Evolutionary conservation across 2,113 vertebrate genomes (phyloP).

Genomic region (Nycticryphes semicollaris): DNA sequence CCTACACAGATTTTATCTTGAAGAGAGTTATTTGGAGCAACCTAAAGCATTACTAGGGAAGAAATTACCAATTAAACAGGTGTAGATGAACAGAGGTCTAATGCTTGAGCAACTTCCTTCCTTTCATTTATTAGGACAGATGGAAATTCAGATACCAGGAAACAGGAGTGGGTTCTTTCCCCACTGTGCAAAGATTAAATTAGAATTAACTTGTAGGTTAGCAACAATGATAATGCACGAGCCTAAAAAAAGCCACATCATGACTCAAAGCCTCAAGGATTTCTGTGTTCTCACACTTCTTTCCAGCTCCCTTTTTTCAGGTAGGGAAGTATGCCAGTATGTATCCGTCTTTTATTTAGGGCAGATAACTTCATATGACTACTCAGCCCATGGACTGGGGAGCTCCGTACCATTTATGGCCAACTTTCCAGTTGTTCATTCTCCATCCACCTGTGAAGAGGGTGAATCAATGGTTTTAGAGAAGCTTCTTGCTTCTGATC

Average conservation of each 20-base stretch:
- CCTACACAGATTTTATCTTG: neutral
- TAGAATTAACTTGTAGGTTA: neutral
- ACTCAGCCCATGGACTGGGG: neutral
- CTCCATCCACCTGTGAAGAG: neutral
- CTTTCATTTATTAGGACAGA: neutral
- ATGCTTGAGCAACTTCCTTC: neutral
- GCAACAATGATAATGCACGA: neutral
- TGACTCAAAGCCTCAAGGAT: neutral
- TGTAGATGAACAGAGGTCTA: neutral
- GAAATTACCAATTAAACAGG: neutral
- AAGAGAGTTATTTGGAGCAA: neutral
- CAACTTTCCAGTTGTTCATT: neutral
- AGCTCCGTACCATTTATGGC: neutral
- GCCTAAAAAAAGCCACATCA: neutral
- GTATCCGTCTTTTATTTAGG: neutral
- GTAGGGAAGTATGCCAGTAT: neutral
- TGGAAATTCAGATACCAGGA: neutral
- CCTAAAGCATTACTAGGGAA: neutral
- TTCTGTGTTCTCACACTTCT: neutral
- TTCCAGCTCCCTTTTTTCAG: neutral
- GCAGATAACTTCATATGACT: neutral
- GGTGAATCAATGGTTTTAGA: neutral
- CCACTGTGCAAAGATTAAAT: neutral
- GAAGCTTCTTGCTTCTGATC: neutral
- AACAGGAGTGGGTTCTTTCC: neutral